A percentile compares a stretch with the other conserved stretches of the same genome.
phyloP scores from a whole-genome alignment of 2,113 vertebrate genomes.

The Siniperca chuatsi region DNA sequence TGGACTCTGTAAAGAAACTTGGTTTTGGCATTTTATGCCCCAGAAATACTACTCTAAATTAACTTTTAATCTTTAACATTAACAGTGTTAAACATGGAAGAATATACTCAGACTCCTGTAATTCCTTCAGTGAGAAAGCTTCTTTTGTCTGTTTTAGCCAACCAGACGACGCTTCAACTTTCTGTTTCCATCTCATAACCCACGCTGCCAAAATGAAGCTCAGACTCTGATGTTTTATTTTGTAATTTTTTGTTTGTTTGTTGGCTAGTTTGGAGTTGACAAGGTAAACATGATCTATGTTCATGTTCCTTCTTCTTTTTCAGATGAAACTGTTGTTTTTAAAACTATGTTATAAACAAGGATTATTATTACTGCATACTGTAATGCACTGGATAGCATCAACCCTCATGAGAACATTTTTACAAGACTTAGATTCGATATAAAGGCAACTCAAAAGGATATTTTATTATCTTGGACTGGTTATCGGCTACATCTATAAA shows the following conservation, averaged over 20 bases:
- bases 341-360: slow-evolving; percentile 8
- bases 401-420: slow-evolving; percentile 5
- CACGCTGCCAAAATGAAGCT: slow-evolving; percentile 82
- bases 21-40: no score
- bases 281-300: background rate
- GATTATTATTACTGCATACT: background rate
- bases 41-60: background rate
- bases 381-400: slow-evolving; percentile 1
- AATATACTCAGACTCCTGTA: no score
- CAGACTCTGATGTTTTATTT: background rate
- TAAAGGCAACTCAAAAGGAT: background rate
- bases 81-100: background rate
- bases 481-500: slow-evolving; percentile 4
- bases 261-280: background rate
- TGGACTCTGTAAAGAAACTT: background rate
- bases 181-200: slow-evolving; percentile 76
- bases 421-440: slow-evolving; percentile 1
- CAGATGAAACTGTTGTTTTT: background rate
- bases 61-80: background rate
- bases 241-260: background rate
- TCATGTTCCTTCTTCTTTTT: background rate
- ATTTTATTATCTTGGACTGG: slow-evolving; percentile 15
- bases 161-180: slow-evolving; percentile 14
- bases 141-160: background rate
- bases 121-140: background rate